Percentiles rank a stretch among this genome's conserved stretches.
phyloP scores from a whole-genome alignment of 2,797 vertebrate genomes.

The Esox lucius region DNA sequence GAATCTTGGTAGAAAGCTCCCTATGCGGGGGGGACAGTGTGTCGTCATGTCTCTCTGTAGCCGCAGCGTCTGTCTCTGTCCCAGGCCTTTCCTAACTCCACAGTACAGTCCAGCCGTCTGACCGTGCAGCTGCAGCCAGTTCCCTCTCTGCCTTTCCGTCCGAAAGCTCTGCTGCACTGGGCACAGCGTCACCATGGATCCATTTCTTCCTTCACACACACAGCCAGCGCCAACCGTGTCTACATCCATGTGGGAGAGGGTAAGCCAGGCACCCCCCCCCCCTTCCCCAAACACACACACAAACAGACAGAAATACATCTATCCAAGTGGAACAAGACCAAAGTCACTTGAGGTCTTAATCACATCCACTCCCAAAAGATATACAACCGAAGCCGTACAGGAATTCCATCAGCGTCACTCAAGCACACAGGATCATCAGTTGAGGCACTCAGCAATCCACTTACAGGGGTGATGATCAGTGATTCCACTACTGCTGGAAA shows the following conservation, averaged over 20 bases:
- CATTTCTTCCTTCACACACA: slow-evolving; percentile 75
- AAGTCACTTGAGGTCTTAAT: too few species aligned
- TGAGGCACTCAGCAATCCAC: too few species aligned
- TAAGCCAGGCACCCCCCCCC: slow-evolving; percentile 43
- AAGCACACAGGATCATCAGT: too few species aligned
- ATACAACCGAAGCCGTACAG: too few species aligned
- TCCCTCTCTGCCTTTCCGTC: slow-evolving; percentile 60
- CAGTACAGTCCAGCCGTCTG: slow-evolving; percentile 47
- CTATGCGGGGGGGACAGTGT: background rate
- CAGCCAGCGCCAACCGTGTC: slow-evolving; percentile 58
- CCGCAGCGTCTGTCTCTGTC: background rate
- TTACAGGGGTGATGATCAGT: too few species aligned
- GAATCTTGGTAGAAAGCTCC: too few species aligned
- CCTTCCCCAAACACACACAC: background rate
- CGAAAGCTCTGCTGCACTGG: slow-evolving; percentile 70
- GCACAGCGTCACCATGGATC: slow-evolving; percentile 61
- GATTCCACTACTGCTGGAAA: too few species aligned
- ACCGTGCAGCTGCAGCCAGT: slow-evolving; percentile 43
- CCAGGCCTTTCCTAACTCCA: slow-evolving; percentile 69
- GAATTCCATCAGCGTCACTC: too few species aligned
- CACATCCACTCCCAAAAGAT: too few species aligned
- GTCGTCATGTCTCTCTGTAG: background rate
- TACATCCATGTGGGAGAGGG: slow-evolving; percentile 74
- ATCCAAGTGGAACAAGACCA: too few species aligned
- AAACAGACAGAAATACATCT: background rate